phyloP scores from a whole-genome alignment of 2,113 vertebrate genomes.

The Saccopteryx leptura region DNA sequence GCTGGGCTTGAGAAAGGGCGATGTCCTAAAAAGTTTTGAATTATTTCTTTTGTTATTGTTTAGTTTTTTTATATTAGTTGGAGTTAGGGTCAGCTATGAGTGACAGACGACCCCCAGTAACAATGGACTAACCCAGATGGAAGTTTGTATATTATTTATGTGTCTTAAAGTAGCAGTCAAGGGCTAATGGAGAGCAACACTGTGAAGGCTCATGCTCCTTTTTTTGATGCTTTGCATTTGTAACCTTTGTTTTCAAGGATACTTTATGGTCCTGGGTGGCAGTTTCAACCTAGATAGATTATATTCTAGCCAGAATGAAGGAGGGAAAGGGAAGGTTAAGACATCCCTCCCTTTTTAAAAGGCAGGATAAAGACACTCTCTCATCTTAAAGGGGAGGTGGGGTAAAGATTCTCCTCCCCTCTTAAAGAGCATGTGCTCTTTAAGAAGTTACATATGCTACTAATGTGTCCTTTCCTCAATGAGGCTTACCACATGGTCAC shows the following conservation, averaged over 20 bases:
- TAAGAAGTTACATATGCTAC: not conserved
- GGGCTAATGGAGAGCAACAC: not conserved
- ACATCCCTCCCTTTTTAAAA: not conserved
- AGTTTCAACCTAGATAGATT: not conserved
- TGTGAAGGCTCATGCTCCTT: not conserved
- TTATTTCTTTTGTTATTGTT: not conserved
- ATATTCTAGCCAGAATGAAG: not conserved
- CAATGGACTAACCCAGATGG: not conserved
- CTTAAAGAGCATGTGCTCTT: not conserved
- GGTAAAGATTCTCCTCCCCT: not conserved
- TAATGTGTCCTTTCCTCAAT: not conserved
- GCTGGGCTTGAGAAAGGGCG: not conserved
- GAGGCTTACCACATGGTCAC: not conserved
- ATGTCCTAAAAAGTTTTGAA: constrained; percentile 20
- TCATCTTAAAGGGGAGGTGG: not conserved
- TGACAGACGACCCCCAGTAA: not conserved
- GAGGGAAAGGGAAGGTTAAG: not conserved
- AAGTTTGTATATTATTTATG: not conserved
- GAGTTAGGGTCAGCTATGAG: not conserved
- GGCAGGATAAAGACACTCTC: not conserved
- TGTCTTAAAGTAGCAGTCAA: not conserved
- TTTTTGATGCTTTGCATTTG: not conserved
- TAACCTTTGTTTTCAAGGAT: not conserved
- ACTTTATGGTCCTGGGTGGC: not conserved
- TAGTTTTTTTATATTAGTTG: constrained; percentile 13